phyloP scores from a whole-genome alignment of 2,888 invertebrate genomes.

The Carcina quercana region DNA sequence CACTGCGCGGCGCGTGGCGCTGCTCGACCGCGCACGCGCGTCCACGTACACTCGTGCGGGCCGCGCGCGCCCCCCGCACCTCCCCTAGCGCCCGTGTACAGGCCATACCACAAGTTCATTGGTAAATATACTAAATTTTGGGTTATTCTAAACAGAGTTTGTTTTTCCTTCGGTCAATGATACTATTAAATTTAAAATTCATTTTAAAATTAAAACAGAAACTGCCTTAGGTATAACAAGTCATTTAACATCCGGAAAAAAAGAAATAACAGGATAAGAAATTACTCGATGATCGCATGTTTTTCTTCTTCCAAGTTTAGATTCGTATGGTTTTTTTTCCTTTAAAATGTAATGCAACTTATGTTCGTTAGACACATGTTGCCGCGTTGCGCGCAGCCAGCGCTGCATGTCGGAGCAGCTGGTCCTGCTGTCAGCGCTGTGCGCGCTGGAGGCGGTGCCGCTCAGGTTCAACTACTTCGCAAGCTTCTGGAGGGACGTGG shows the following conservation, averaged over 20 bases:
- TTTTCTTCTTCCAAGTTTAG: no score
- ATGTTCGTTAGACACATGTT: conserved; percentile 59
- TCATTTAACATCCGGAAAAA: no score
- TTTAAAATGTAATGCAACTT: not conserved
- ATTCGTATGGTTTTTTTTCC: no score
- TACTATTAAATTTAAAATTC: no score
- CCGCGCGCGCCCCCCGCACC: conserved; percentile 75
- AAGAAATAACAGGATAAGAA: no score
- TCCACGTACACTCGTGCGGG: conserved; percentile 87
- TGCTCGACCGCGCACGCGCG: conserved; percentile 80
- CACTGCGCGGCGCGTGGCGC: conserved; percentile 40
- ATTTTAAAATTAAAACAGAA: no score
- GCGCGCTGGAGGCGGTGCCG: conserved; percentile 93
- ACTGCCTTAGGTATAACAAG: no score
- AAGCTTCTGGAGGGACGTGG: conserved; percentile 93
- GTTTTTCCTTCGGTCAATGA: no score
- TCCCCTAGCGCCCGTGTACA: conserved; percentile 91
- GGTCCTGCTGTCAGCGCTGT: conserved; percentile 89
- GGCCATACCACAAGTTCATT: conserved; percentile 92
- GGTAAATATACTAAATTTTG: conserved; percentile 67
- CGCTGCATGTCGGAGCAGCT: conserved; percentile 90
- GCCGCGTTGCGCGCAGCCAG: conserved; percentile 91
- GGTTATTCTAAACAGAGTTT: not conserved
- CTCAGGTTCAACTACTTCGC: conserved; percentile 92
- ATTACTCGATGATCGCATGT: no score